phyloP scores from a whole-genome alignment of 2,113 vertebrate species.

The Lycaon pictus region DNA sequence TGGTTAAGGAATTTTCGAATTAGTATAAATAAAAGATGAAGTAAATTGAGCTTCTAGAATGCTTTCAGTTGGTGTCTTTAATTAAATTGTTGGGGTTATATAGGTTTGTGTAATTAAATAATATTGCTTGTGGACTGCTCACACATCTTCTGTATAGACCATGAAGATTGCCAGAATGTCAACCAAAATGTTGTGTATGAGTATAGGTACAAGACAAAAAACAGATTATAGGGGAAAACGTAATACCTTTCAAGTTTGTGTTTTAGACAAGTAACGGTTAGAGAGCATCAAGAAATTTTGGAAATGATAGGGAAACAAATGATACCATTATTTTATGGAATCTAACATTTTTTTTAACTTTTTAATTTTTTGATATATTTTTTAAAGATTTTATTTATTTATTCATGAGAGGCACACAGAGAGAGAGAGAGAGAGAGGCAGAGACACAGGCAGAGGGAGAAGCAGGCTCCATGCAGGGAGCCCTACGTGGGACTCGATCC shows the following conservation, averaged over 20 bases:
- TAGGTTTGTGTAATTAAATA: neutral
- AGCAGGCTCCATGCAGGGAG: too few relatives aligned
- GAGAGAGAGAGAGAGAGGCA: too few relatives aligned
- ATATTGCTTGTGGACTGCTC: neutral
- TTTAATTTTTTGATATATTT: neutral
- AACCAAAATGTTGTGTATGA: neutral
- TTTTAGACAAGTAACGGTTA: neutral
- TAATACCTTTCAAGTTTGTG: neutral
- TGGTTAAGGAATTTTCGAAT: slow-evolving; percentile 41
- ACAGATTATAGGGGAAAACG: neutral
- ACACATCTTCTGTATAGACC: neutral
- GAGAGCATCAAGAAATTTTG: slow-evolving; percentile 25
- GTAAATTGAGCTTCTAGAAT: neutral
- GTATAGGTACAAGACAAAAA: neutral
- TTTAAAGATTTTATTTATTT: too few relatives aligned
- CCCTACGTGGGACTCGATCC: too few relatives aligned
- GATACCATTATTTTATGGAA: neutral
- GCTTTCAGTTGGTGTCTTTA: neutral
- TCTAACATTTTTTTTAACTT: neutral
- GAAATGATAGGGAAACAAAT: neutral
- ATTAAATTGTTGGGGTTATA: neutral
- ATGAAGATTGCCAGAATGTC: neutral
- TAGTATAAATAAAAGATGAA: neutral
- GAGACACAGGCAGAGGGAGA: too few relatives aligned
- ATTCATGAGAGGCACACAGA: too few relatives aligned